These are phyloP conservation scores for Eilema sororculum DNA, from an alignment of 2,888 invertebrate genomes.

Conservation along the genomic window DNA sequence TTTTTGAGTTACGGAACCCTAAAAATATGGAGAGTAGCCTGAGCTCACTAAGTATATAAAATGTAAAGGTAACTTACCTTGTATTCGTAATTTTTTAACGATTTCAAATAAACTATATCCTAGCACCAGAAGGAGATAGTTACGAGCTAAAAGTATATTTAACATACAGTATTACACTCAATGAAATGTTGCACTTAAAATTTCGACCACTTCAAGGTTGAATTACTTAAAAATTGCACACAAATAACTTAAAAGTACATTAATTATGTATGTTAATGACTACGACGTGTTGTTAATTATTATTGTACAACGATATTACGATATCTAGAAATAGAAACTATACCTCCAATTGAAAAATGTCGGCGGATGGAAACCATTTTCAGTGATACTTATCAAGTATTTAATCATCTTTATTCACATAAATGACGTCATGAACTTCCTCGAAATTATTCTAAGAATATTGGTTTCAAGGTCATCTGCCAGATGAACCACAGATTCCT, in stretches of 20 bases:
- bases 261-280: not conserved
- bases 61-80: no score
- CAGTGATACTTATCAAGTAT: not conserved
- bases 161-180: not conserved
- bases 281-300: not conserved
- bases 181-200: not conserved
- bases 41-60: no score
- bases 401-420: not conserved
- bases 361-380: not conserved
- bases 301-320: not conserved
- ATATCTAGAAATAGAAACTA: not conserved
- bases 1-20: no score
- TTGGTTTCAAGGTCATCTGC: not conserved
- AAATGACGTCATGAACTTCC: not conserved
- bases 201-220: not conserved
- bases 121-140: not conserved
- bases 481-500: not conserved
- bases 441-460: not conserved
- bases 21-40: no score
- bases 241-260: not conserved
- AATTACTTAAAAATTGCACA: conserved; percentile 6
- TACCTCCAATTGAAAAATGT: not conserved
- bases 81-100: not conserved
- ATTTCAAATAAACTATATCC: not conserved
- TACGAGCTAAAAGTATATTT: not conserved